phyloP scores from a whole-genome alignment of 2,113 vertebrate species.

The Siphamia tubifer region DNA sequence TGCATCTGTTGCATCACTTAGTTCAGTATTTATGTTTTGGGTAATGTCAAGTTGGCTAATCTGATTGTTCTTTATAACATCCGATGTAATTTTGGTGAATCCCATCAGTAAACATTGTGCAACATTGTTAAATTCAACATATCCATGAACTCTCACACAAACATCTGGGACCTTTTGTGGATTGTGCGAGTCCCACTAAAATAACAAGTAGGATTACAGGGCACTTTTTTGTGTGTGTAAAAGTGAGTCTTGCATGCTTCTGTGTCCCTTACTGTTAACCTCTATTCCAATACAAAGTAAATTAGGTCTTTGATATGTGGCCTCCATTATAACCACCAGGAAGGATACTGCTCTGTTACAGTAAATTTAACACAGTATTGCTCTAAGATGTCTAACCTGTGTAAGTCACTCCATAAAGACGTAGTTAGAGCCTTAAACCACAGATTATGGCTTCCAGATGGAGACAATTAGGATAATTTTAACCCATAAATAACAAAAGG shows the following conservation, averaged over 20 bases:
- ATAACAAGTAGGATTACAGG: neutral
- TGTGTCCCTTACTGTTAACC: neutral
- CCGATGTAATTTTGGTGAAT: conserved; percentile 4
- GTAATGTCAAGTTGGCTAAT: conserved; percentile 18
- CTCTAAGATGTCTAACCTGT: conserved; percentile 22
- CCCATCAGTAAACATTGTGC: conserved; percentile 39
- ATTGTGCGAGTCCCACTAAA: neutral
- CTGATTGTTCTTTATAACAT: conserved; percentile 36
- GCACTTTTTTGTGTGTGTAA: too few species aligned
- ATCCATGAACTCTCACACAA: conserved; percentile 21
- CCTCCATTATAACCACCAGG: conserved; percentile 18
- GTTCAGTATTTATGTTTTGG: conserved; percentile 3
- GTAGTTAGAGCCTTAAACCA: conserved; percentile 14
- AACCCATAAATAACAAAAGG: conserved; percentile 36
- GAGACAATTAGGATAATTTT: conserved; percentile 53
- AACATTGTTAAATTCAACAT: conserved; percentile 12
- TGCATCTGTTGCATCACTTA: conserved; percentile 15
- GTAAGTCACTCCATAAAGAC: conserved; percentile 30
- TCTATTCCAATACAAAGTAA: neutral
- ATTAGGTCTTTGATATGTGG: neutral
- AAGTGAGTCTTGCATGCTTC: neutral
- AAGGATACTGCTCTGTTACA: neutral
- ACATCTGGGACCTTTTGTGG: conserved; percentile 20
- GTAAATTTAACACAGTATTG: conserved; percentile 11
- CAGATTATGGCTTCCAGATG: conserved; percentile 50